Percentiles rank a stretch among this genome's conserved stretches.
Conservation (phyloP, 2,797 vertebrate species). For the Adrianichthys oophorus region DNA sequence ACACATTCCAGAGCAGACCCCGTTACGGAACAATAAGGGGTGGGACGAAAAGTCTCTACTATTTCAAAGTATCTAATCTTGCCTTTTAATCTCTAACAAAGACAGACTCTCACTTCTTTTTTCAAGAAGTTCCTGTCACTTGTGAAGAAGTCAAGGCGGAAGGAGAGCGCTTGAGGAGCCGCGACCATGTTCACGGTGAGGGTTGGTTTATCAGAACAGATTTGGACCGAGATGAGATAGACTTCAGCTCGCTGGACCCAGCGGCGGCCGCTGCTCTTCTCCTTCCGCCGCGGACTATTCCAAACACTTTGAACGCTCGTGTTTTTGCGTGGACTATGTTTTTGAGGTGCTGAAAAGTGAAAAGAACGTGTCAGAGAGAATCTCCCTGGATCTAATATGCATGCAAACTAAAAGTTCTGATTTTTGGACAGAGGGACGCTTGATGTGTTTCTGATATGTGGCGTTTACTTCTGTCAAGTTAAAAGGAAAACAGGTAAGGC, state of each 20-base stretch:
- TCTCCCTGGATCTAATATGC: conserved; percentile 4
- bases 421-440: background rate
- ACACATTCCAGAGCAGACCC: conserved; percentile 76
- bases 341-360: background rate
- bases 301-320: too few species aligned
- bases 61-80: conserved; percentile 74
- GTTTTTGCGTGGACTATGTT: background rate
- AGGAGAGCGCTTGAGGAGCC: conserved; percentile 39
- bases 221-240: conserved; percentile 70
- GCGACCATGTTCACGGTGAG: conserved; percentile 31
- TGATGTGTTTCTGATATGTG: conserved; percentile 35
- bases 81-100: conserved; percentile 56
- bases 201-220: conserved; percentile 74
- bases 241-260: background rate
- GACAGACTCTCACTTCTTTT: conserved; percentile 39
- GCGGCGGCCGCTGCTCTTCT: background rate
- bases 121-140: conserved; percentile 17
- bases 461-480: conserved; percentile 33
- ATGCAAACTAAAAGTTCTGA: too few species aligned
- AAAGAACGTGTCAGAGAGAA: conserved; percentile 11
- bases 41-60: conserved; percentile 69
- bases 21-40: conserved; percentile 78
- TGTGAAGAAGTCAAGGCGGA: conserved; percentile 48
- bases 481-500: conserved; percentile 50
- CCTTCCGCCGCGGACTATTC: background rate